A percentile compares a stretch with the other conserved stretches of the same genome.
These are phyloP conservation scores for Spodoptera frugiperda DNA, from an alignment of 1,140 invertebrate species.

Conservation along the genomic window DNA sequence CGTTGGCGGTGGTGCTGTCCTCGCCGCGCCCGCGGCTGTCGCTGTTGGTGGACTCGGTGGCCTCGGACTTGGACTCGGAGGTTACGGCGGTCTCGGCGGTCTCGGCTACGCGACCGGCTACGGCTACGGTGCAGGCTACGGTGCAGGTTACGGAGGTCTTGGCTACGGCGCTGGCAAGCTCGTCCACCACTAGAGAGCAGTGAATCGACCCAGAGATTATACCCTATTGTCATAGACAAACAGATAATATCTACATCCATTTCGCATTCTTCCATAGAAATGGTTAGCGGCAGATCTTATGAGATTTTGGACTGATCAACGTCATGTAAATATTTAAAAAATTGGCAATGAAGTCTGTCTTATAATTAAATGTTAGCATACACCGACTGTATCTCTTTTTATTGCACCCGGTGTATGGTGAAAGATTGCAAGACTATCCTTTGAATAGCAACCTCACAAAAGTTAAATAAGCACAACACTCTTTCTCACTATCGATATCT, in stretches of 20 bases:
- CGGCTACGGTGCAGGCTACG: slow-evolving; percentile 60
- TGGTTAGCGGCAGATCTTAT: slow-evolving; percentile 74
- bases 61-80: slow-evolving; percentile 51
- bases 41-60: slow-evolving; percentile 52
- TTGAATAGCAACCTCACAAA: too few species aligned
- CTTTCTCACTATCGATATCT: too few species aligned
- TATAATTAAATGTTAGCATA: slow-evolving; percentile 56
- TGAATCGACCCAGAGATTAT: slow-evolving; percentile 51
- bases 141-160: slow-evolving; percentile 42
- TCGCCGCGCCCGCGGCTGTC: slow-evolving; percentile 50
- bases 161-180: slow-evolving; percentile 49
- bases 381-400: slow-evolving; percentile 8
- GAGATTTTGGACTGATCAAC: slow-evolving; percentile 58
- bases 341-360: slow-evolving; percentile 50
- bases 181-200: slow-evolving; percentile 56
- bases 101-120: slow-evolving; percentile 52
- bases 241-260: slow-evolving; percentile 71
- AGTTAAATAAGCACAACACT: too few species aligned
- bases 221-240: slow-evolving; percentile 60
- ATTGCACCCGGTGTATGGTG: too few species aligned
- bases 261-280: slow-evolving; percentile 67
- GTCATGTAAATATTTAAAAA: slow-evolving; percentile 69
- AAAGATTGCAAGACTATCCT: too few species aligned
- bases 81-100: slow-evolving; percentile 47
- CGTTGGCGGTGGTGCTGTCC: slow-evolving; percentile 45